Base-by-base conservation (phyloP, 92 coral and sea anemone genomes). In the Parazoanthus atlanticus region DNA sequence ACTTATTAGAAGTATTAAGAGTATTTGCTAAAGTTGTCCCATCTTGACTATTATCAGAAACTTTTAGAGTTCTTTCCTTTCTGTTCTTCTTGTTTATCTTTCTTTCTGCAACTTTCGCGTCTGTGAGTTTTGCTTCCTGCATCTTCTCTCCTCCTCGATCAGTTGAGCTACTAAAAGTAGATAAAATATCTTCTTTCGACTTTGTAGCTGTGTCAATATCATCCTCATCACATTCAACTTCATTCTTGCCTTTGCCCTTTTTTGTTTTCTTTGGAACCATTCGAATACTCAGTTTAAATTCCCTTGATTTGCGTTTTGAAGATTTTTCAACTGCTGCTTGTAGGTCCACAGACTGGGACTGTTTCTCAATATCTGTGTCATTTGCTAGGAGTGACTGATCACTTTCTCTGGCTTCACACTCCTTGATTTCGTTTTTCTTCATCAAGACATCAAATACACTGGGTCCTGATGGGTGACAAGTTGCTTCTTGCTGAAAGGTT, bases 371-470 rank as follows among this genome's bases (percentile, higher is more conserved):
- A 32, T 46, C 66, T 21, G 1, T 19, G 7, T 19, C 66, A 71
- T 21, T 71, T 30, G 66, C 17, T 71, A n/a, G 13, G 28, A 49
- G 40, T 29, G 78, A 52, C n/a, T 41, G 64, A 26, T 70, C 67
- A 36, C 49, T 75, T n/a, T 75, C 52, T 25, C n/a, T 43, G 5
- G 41, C 49, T 12, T 41, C 32, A 46, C n/a, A 28, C 23, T 84
- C 78, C 67, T 84, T 70, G n/a, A 12, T 34, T 61, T 61, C 85
- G 46, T 90, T 88, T 69, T 92, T 93, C 69, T 77, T 90, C 98
- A 95, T 95, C 75, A 95, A 82, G 46, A 93, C 73, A 80, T 93
- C 94, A 93, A 94, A 94, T 13, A 91, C 96, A 93, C 90, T 90
- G 52, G 93, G 88, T 5, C 89, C 85, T 16, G 46, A 67, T 43